Evolutionary conservation across 2,888 invertebrate species (phyloP), one percentile per base, ranked within the genome.

Genomic region (Meloe dianella): DNA sequence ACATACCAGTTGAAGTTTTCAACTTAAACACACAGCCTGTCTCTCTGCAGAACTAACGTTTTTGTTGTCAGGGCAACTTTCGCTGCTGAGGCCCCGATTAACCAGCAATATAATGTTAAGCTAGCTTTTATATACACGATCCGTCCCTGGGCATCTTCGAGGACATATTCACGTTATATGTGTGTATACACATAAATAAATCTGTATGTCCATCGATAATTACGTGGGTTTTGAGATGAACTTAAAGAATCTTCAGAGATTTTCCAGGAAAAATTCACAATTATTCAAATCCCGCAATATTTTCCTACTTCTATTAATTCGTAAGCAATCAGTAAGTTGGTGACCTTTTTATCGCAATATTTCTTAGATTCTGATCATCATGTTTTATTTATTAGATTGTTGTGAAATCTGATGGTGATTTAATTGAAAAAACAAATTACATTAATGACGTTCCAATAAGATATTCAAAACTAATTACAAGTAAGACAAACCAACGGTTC

Each of bases 81-180:
- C 75, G 76, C 73, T 73, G 66, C 70, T 73, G 73, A 70, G 73
- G 71, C 70, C 73, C 68, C 75, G 71, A 76, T 75, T 78, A 77
- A 78, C 75, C 77, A 72, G 75, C 76, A 75, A 73, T 69, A 73
- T 73, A 75, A 73, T 71, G 72, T 73, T 73, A 68, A 71, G 71
- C 72, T 67, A 72, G 70, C 77, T 78, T 78, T 75, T 79, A 78
- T 78, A 73, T 70, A 71, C 73, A 70, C 57, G 57, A 63, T 56
- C 57, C 59, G 63, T 62, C 70, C 65, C 70, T 70, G 63, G 63
- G 62, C 38, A 60, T 57, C 68, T 56, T 60, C 32, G 54, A 54
- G 54, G 54, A 54, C 54, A 54, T 54, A 54, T 54, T 4, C 24
- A 14, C 9, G 24, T 24, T 54, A 54, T 14, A 51, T 20, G 4